These are phyloP conservation scores for Volucella inanis DNA, from an alignment of 2,888 invertebrate genomes.

Conservation along the genomic window DNA sequence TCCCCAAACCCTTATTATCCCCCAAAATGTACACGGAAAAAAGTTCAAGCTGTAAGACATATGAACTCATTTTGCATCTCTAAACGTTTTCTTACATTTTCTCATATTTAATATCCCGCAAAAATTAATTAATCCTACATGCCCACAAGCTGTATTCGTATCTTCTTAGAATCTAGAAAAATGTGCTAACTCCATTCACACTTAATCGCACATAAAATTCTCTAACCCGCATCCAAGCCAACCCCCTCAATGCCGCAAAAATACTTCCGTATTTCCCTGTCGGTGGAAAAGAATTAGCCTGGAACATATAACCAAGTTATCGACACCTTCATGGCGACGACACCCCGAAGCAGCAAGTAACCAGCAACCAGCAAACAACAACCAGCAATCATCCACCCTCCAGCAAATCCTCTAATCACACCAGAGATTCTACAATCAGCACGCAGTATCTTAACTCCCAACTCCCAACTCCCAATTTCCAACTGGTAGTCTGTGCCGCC, in stretches of 20 bases:
- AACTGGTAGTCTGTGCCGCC: constrained; percentile 21
- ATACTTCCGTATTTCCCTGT: constrained; percentile 24
- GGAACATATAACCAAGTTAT: constrained; percentile 40
- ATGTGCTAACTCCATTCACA: constrained; percentile 37
- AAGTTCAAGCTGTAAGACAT: constrained; percentile 37
- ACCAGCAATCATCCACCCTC: constrained; percentile 55
- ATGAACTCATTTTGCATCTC: constrained; percentile 29
- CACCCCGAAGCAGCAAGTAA: neutral
- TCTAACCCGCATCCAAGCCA: neutral
- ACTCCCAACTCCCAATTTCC: neutral
- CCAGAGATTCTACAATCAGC: constrained; percentile 16
- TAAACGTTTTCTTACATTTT: constrained; percentile 7
- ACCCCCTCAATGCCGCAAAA: constrained; percentile 19
- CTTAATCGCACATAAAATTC: constrained; percentile 36
- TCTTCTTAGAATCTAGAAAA: neutral
- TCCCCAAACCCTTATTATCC: neutral
- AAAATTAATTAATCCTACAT: constrained; percentile 53
- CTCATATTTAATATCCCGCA: constrained; percentile 48
- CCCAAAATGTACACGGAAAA: neutral
- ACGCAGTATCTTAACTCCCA: constrained; percentile 9
- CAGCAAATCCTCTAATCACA: constrained; percentile 63
- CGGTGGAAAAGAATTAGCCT: constrained; percentile 37
- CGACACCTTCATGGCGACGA: constrained; percentile 39
- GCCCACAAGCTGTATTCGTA: neutral
- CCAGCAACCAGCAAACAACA: constrained; percentile 32